Evolutionary conservation across 1,140 invertebrate genomes (phyloP), one percentile per base, ranked within the genome.

Genomic region (Papilio dardanus): DNA sequence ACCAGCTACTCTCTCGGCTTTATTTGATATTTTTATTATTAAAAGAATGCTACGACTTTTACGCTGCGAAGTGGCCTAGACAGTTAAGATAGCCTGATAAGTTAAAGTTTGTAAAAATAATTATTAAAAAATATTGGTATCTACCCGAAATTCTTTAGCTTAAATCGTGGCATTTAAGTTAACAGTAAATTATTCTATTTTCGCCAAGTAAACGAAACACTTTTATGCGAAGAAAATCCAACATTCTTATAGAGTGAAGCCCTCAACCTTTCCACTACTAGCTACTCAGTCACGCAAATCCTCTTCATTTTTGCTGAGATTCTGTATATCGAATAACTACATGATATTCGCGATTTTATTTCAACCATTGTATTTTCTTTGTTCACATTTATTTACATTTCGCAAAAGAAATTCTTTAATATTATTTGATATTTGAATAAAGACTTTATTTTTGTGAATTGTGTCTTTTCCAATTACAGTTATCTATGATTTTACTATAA

Each of bases 281-380:
- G 71, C 71, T 73, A 73, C 71, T 73, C 58, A 73, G 71, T 73
- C 71, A 73, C 71, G 71, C 71, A 73, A 73, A 73, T 73, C 71
- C 71, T 73, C 71, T 73, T 73, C 71, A 54, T 73, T 73, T 73
- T 73, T 73, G 46, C 71, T 73, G 71, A 73, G 46, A 33, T 54
- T 73, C 46, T 54, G 2, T 73, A 30, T 40, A 73, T 73, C 71
- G 37, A 71, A 71, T 71, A 71, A 46, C 67, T 69, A 69, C 67
- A 69, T 69, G 33, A 40, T 30, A 71, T 71, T 50, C 68, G 14
- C 68, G 24, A 30, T 46, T 71, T 42, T 14, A 42, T 71, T 71
- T 46, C 21, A 14, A 46, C 21, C 24, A 28, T 62, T 62, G 24
- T 30, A 62, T 54, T 1, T 21, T 28, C 54, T 62, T 62, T 62